Percentiles rank a stretch among this genome's conserved stretches.
Conservation (phyloP, 2,888 invertebrate species). For the Tetramorium bicarinatum region DNA sequence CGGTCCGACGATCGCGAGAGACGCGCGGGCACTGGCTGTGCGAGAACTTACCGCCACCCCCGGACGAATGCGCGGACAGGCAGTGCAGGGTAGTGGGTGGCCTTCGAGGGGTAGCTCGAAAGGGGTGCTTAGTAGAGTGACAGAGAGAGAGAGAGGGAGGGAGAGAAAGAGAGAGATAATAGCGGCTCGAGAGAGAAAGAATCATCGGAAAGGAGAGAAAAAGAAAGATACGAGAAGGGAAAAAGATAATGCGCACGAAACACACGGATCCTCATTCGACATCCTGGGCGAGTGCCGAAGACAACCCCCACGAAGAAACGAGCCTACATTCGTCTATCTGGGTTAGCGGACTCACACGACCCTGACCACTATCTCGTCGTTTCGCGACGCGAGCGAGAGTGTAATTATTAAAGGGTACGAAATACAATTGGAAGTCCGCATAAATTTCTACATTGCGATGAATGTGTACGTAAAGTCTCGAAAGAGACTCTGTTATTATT, state of each 20-base stretch:
- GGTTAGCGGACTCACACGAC: constrained; percentile 74
- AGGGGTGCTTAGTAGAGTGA: constrained; percentile 55
- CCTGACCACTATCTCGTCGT: constrained; percentile 51
- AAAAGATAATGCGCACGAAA: constrained; percentile 59
- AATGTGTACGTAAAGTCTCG: neutral
- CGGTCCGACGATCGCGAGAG: constrained; percentile 85
- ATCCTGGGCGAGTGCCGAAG: constrained; percentile 51
- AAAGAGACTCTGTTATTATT: neutral
- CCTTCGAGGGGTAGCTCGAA: constrained; percentile 65
- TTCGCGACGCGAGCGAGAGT: neutral
- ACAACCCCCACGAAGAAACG: constrained; percentile 51
- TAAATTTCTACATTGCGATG: neutral
- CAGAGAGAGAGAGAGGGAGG: constrained; percentile 28
- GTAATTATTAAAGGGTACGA: neutral
- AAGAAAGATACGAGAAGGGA: constrained; percentile 10
- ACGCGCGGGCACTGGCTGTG: constrained; percentile 85
- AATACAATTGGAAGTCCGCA: neutral
- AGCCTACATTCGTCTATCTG: constrained; percentile 67
- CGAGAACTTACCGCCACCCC: constrained; percentile 80
- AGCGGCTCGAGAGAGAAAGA: neutral
- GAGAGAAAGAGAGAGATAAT: constrained; percentile 37
- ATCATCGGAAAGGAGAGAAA: neutral
- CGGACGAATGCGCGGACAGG: constrained; percentile 78
- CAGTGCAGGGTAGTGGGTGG: constrained; percentile 74
- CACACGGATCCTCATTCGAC: constrained; percentile 39